Evolutionary conservation across 2,888 invertebrate species (phyloP).

Genomic region (Apantesis nais): DNA sequence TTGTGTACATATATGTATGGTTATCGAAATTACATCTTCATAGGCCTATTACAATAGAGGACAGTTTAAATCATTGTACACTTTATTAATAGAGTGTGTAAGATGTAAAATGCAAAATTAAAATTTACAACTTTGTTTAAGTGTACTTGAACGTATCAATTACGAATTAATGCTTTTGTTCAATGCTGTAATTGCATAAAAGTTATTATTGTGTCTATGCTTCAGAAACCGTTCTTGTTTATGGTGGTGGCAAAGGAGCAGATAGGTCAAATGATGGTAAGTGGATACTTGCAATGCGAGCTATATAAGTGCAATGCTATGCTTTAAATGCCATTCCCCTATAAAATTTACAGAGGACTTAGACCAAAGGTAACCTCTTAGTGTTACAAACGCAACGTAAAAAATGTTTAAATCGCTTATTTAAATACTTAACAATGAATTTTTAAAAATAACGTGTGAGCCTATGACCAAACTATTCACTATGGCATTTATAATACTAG

Average conservation of each 20-base stretch:
- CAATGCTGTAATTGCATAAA: background rate
- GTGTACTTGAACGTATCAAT: no score
- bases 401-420: background rate
- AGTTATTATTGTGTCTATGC: background rate
- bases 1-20: no score
- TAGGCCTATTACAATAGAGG: no score
- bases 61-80: no score
- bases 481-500: background rate
- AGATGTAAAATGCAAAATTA: no score
- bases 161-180: background rate
- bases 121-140: no score
- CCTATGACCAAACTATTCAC: no score
- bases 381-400: background rate
- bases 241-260: background rate
- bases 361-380: background rate
- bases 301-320: background rate
- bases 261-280: background rate
- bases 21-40: no score
- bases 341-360: background rate
- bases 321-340: background rate
- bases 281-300: background rate
- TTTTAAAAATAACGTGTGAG: no score
- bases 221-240: background rate
- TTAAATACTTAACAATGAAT: no score
- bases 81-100: no score